Percentiles rank a stretch among this genome's conserved stretches.
Conservation (phyloP, 2,113 vertebrate genomes). For the Chaetodon trifascialis region DNA sequence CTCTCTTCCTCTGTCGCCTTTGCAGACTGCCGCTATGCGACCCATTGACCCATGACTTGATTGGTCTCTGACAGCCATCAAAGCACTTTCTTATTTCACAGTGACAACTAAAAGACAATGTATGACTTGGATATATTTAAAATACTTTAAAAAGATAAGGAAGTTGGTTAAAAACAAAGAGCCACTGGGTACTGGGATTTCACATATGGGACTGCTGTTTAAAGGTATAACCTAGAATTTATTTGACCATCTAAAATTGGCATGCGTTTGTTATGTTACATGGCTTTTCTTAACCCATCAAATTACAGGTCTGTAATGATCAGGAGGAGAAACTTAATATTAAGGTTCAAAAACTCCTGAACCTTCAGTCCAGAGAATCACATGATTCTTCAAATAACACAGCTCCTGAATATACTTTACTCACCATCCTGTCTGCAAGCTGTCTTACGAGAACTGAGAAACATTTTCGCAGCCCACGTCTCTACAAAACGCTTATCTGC, state of each 20-base stretch:
- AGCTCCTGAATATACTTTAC: constrained; percentile 12
- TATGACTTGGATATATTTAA: constrained; percentile 11
- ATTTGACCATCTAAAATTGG: constrained; percentile 42
- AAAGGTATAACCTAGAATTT: constrained; percentile 35
- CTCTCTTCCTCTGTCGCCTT: constrained; percentile 48
- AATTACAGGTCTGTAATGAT: constrained; percentile 61
- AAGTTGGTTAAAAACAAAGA: background rate
- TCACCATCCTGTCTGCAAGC: constrained; percentile 38
- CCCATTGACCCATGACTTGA: constrained; percentile 68
- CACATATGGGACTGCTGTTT: constrained; percentile 2
- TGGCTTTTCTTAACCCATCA: constrained; percentile 33
- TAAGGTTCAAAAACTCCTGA: constrained; percentile 35
- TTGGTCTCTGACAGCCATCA: constrained; percentile 62
- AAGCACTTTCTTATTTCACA: constrained; percentile 46
- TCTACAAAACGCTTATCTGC: constrained; percentile 57
- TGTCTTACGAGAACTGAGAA: constrained; percentile 28
- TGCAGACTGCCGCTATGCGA: constrained; percentile 62
- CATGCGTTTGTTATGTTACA: constrained; percentile 48
- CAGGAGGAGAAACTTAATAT: constrained; percentile 52
- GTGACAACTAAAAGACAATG: constrained; percentile 27
- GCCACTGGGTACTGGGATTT: constrained; percentile 5
- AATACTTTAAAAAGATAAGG: constrained; percentile 7
- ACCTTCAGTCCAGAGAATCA: constrained; percentile 27
- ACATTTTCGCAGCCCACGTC: constrained; percentile 49
- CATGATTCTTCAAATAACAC: constrained; percentile 34